Evolutionary conservation across 2,888 invertebrate species (phyloP).

Genomic region (Ethmia dodecea): DNA sequence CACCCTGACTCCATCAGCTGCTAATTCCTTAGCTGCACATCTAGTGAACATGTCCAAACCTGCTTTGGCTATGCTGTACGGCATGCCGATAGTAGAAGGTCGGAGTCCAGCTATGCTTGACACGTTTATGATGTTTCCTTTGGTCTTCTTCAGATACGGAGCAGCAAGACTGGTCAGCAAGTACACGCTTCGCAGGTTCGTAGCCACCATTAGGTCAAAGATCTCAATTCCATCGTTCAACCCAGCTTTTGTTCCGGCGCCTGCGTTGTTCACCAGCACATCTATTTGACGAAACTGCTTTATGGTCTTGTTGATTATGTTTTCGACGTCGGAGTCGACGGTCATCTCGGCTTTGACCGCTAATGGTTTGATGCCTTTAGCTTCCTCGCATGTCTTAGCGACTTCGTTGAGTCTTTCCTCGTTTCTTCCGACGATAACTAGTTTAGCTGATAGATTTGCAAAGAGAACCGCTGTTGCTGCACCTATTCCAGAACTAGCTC

Average conservation of each 20-base stretch:
- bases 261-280: conserved; percentile 24
- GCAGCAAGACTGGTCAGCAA: conserved; percentile 17
- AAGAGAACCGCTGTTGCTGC: conserved; percentile 18
- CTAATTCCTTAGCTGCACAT: conserved; percentile 80
- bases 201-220: conserved; percentile 17
- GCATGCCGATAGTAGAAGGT: background rate
- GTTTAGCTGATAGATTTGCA: conserved; percentile 17
- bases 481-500: conserved; percentile 23
- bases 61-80: conserved; percentile 83
- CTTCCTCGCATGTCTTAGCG: conserved; percentile 10
- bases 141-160: conserved; percentile 17
- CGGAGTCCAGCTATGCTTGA: conserved; percentile 17
- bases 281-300: conserved; percentile 20
- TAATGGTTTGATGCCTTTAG: conserved; percentile 15
- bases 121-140: conserved; percentile 24
- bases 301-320: conserved; percentile 18
- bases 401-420: conserved; percentile 16
- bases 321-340: conserved; percentile 17
- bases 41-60: conserved; percentile 85
- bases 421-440: conserved; percentile 19
- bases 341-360: conserved; percentile 15
- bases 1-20: conserved; percentile 75
- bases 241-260: conserved; percentile 11
- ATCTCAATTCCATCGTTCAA: conserved; percentile 15
- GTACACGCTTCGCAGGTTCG: conserved; percentile 20